Evolutionary conservation across 2,113 vertebrate genomes (phyloP).

Genomic region (Daubentonia madagascariensis): DNA sequence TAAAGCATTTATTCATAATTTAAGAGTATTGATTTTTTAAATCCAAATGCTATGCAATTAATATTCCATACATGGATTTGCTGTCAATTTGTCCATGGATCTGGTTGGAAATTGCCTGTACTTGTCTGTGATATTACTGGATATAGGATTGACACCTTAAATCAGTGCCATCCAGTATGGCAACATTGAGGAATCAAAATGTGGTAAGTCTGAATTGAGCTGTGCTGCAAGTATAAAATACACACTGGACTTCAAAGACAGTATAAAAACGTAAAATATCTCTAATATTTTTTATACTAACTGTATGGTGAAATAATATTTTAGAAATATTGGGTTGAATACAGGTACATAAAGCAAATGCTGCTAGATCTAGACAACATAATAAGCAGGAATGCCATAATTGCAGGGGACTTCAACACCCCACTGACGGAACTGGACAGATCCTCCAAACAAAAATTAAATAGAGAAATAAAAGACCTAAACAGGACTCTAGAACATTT

Average conservation of each 20-base stretch:
- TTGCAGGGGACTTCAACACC: too few relatives aligned
- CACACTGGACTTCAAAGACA: neutral
- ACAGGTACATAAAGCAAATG: too few relatives aligned
- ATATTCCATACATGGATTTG: neutral
- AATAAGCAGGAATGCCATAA: too few relatives aligned
- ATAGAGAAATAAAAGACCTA: too few relatives aligned
- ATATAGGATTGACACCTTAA: neutral
- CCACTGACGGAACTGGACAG: too few relatives aligned
- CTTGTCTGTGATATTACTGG: neutral
- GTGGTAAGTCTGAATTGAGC: neutral
- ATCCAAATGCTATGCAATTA: neutral
- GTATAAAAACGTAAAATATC: neutral
- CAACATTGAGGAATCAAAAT: neutral
- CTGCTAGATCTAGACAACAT: too few relatives aligned
- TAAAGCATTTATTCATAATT: neutral
- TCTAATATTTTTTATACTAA: neutral
- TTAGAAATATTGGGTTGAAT: neutral
- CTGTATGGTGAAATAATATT: neutral
- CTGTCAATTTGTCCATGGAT: neutral
- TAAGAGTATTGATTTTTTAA: neutral
- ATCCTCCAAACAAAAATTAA: too few relatives aligned
- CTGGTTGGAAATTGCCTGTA: neutral
- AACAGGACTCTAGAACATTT: too few relatives aligned
- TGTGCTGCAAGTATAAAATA: neutral
- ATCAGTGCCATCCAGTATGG: neutral